Percentiles rank a stretch among this genome's conserved stretches.
Conservation (phyloP, 2,113 vertebrate genomes). For the Acinonyx jubatus region DNA sequence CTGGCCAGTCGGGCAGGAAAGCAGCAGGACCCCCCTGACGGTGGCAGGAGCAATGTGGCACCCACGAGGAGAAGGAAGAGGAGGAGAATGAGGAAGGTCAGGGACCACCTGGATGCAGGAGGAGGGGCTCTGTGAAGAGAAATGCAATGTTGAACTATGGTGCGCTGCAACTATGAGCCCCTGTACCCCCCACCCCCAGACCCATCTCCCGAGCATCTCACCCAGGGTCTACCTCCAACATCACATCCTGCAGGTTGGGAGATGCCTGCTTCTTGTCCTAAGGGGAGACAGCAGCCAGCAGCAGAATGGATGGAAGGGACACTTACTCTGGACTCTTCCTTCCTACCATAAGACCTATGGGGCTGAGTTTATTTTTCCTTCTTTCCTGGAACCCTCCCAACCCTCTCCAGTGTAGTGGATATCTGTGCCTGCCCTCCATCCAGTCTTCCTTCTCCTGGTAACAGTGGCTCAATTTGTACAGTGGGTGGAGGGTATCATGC, state of each 20-base stretch:
- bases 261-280: conserved; percentile 59
- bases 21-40: conserved; percentile 68
- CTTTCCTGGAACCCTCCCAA: background rate
- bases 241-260: conserved; percentile 2
- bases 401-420: background rate
- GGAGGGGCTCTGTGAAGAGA: conserved; percentile 6
- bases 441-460: background rate
- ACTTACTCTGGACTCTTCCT: background rate
- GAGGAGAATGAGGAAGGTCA: conserved; percentile 34
- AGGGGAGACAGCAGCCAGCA: background rate
- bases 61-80: conserved; percentile 83
- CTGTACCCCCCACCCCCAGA: background rate
- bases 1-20: conserved; percentile 65
- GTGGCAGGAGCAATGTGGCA: conserved; percentile 56
- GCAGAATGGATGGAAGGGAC: background rate
- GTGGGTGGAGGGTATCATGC: background rate
- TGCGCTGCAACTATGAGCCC: background rate
- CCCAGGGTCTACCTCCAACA: conserved; percentile 40
- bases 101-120: background rate
- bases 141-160: background rate
- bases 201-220: conserved; percentile 33
- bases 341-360: background rate
- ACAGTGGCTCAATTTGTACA: background rate
- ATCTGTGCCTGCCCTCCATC: background rate
- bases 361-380: background rate